phyloP scores from a whole-genome alignment of 1,140 invertebrate genomes.

The Choristoneura fumiferana region DNA sequence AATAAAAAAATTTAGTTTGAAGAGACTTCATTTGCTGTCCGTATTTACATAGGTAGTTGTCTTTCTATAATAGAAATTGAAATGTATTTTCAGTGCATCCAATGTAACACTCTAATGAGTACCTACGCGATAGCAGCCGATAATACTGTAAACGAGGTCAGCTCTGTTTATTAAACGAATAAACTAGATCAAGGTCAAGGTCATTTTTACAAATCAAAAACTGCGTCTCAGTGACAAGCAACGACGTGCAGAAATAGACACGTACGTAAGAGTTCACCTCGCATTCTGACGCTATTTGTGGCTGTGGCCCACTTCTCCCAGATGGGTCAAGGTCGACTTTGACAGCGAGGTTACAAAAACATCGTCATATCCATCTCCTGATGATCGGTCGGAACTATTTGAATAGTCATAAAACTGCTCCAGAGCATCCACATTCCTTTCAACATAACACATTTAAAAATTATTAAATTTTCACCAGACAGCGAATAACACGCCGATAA shows the following conservation, averaged over 20 bases:
- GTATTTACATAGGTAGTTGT: too few species aligned
- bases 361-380: not conserved
- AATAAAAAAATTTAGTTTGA: too few species aligned
- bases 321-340: conserved; percentile 71
- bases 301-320: conserved; percentile 54
- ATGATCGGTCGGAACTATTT: not conserved
- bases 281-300: conserved; percentile 62
- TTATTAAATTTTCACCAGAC: too few species aligned
- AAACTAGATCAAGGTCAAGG: conserved; percentile 78
- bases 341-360: conserved; percentile 36
- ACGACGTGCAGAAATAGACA: conserved; percentile 60
- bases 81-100: conserved; percentile 25
- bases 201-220: conserved; percentile 77
- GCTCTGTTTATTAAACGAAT: conserved; percentile 64
- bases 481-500: too few species aligned
- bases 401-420: not conserved
- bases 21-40: too few species aligned
- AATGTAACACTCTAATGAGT: conserved; percentile 66
- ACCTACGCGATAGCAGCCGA: conserved; percentile 66
- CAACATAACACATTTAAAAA: not conserved
- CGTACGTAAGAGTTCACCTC: conserved; percentile 56
- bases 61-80: too few species aligned
- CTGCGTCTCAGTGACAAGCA: conserved; percentile 63
- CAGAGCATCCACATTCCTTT: too few species aligned
- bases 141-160: conserved; percentile 75